Percentiles rank a stretch among this genome's conserved stretches.
Evolutionary conservation across 1,140 invertebrate genomes (phyloP).

Genomic region (Ostrea edulis): DNA sequence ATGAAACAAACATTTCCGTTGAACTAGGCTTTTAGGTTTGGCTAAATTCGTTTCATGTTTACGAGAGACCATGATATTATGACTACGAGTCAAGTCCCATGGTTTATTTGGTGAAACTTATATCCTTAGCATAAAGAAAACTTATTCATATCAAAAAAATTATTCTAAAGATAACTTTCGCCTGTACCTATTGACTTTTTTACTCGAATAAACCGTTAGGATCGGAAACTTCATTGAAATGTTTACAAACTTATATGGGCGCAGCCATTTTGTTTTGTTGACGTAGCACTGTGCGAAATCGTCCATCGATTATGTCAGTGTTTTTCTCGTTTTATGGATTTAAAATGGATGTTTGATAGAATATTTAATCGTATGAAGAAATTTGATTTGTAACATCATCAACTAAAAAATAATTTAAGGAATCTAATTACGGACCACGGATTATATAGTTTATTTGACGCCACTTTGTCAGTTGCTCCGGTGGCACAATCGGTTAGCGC

Average conservation of each 20-base stretch:
- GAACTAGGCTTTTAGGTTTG: too few relatives aligned
- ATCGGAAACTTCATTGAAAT: not conserved
- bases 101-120: too few relatives aligned
- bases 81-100: too few relatives aligned
- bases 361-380: not conserved
- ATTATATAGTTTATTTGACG: not conserved
- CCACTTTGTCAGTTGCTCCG: slow-evolving; percentile 57
- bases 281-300: slow-evolving; percentile 11
- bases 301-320: not conserved
- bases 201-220: not conserved
- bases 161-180: not conserved
- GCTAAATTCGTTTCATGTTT: too few relatives aligned
- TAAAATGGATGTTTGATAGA: not conserved
- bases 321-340: not conserved
- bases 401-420: slow-evolving; percentile 5
- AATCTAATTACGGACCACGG: not conserved
- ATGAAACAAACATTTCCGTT: too few relatives aligned
- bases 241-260: slow-evolving; percentile 33
- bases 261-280: slow-evolving; percentile 41
- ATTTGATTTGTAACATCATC: not conserved
- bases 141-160: too few relatives aligned
- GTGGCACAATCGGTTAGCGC: slow-evolving; percentile 79
- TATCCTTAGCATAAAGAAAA: too few relatives aligned
- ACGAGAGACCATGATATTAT: too few relatives aligned
- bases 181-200: not conserved